These are phyloP conservation scores for Tetramorium parvispinum DNA, from an alignment of 1,140 invertebrate species.

Conservation along the genomic window DNA sequence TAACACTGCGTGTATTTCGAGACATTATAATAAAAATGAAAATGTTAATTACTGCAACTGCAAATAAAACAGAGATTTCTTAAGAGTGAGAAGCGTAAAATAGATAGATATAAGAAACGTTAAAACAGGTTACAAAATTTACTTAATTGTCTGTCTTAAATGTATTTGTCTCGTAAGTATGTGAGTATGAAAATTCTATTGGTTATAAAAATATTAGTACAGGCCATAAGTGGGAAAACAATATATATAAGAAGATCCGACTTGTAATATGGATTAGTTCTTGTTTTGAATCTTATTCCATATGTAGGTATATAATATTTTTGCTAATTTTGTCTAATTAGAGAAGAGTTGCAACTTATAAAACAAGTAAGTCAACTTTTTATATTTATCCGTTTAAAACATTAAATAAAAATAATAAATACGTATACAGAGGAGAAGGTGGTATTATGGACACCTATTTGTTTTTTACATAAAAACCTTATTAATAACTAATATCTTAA, in stretches of 20 bases:
- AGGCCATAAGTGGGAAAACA: neutral
- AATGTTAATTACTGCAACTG: slow-evolving; percentile 15
- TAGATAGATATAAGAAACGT: neutral
- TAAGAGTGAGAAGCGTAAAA: neutral
- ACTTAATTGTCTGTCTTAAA: neutral
- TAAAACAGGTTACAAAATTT: neutral
- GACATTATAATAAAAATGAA: neutral
- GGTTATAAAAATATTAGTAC: neutral
- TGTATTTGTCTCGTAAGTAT: neutral
- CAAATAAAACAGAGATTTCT: neutral
- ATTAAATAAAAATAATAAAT: no score
- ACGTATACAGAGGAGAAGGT: no score
- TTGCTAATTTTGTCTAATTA: neutral
- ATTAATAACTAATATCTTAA: no score
- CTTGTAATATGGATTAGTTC: neutral
- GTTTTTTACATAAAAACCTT: no score
- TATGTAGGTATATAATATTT: neutral
- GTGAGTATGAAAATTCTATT: neutral
- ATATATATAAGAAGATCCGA: slow-evolving; percentile 17
- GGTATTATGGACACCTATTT: no score
- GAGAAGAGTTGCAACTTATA: neutral
- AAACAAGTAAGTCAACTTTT: neutral
- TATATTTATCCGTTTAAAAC: neutral
- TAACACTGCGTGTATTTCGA: neutral
- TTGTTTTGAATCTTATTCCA: neutral